These are phyloP conservation scores for Neoaliturus tenellus DNA, from an alignment of 2,888 invertebrate species.

Conservation along the genomic window DNA sequence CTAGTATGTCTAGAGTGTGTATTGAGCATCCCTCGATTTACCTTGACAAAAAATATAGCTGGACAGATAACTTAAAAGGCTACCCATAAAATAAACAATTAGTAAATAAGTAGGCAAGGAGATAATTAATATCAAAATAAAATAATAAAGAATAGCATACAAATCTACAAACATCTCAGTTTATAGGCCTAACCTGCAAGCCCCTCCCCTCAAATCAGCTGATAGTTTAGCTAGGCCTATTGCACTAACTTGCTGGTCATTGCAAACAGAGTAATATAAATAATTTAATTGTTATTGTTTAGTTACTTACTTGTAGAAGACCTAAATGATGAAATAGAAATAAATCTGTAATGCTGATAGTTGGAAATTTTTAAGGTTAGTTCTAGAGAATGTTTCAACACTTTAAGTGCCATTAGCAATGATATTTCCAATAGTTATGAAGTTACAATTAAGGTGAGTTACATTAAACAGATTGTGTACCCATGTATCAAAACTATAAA, in stretches of 20 bases:
- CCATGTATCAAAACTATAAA: not conserved
- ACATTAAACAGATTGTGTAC: not conserved
- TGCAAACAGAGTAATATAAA: no score
- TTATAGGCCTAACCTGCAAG: no score
- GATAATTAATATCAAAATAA: no score
- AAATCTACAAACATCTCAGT: no score
- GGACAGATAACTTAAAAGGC: not conserved
- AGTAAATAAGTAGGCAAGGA: no score
- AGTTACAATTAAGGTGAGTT: not conserved
- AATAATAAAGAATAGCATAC: no score
- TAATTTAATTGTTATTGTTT: no score
- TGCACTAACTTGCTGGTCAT: no score
- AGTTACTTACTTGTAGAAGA: constrained; percentile 19
- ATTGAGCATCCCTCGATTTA: not conserved
- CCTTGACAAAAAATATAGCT: not conserved
- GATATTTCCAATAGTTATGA: constrained; percentile 6
- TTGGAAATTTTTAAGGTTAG: constrained; percentile 32
- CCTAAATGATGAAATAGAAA: constrained; percentile 44
- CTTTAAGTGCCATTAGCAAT: constrained; percentile 45
- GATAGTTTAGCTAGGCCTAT: no score
- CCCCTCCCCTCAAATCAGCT: no score
- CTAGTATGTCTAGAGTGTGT: no score
- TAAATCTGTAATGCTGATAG: constrained; percentile 15
- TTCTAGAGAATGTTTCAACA: constrained; percentile 11
- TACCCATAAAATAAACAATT: not conserved